Percentiles rank a stretch among this genome's conserved stretches.
phyloP scores from a whole-genome alignment of 2,888 invertebrate genomes.

The Eurytoma californica region DNA sequence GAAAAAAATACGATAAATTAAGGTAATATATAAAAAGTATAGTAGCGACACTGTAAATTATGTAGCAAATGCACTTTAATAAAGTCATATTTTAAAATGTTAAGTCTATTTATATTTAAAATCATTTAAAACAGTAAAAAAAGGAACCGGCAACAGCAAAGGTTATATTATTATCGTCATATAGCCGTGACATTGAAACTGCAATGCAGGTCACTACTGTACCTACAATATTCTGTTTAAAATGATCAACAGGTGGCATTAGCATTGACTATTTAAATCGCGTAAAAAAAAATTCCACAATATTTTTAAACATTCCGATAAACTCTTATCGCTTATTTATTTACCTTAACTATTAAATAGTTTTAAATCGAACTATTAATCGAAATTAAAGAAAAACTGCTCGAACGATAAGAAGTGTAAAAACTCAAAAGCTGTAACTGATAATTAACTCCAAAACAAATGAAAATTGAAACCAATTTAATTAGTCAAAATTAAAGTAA shows the following conservation, averaged over 20 bases:
- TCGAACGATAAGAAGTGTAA: too few relatives aligned
- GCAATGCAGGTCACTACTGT: not conserved
- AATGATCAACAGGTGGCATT: not conserved
- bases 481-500: not conserved
- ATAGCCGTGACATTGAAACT: not conserved
- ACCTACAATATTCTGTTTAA: not conserved
- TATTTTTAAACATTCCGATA: too few relatives aligned
- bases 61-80: conserved; percentile 55
- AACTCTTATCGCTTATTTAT: too few relatives aligned
- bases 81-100: conserved; percentile 41
- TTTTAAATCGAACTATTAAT: too few relatives aligned
- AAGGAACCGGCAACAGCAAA: conserved; percentile 4
- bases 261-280: too few relatives aligned
- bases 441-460: not conserved
- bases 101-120: not conserved
- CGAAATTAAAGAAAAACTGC: too few relatives aligned
- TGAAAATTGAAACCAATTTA: not conserved
- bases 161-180: conserved; percentile 12
- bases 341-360: too few relatives aligned
- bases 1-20: conserved; percentile 60
- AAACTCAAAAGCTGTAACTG: too few relatives aligned
- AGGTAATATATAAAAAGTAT: conserved; percentile 65
- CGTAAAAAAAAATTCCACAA: too few relatives aligned
- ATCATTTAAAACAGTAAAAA: not conserved
- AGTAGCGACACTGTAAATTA: conserved; percentile 59